Evolutionary conservation across 2,797 vertebrate species (phyloP).

Genomic region (Phalanger gymnotis): DNA sequence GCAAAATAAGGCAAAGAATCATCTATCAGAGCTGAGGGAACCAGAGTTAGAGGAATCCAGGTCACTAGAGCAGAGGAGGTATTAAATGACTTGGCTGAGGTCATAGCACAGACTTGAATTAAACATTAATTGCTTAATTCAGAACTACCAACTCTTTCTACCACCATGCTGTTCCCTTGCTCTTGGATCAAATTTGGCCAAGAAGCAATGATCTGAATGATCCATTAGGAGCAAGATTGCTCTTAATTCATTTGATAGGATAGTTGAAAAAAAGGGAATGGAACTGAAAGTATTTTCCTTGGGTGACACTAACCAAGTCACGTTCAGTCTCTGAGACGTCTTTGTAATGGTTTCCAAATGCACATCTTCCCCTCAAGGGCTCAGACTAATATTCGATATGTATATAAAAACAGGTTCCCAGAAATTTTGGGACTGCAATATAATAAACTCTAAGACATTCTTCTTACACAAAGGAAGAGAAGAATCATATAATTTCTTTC

Average conservation of each 20-base stretch:
- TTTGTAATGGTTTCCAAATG: not conserved
- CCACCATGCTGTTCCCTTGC: not conserved
- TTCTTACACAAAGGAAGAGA: not conserved
- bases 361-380: not conserved
- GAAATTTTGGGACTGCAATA: constrained; percentile 5
- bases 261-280: not conserved
- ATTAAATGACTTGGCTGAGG: not conserved
- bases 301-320: not conserved
- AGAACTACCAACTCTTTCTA: not conserved
- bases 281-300: not conserved
- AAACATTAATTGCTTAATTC: not conserved
- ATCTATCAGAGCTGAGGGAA: not conserved
- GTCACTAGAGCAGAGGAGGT: not conserved
- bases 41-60: not conserved
- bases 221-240: not conserved
- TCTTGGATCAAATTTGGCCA: constrained; percentile 3
- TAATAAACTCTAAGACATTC: not conserved
- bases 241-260: not conserved
- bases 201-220: not conserved
- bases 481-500: not conserved
- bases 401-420: not conserved
- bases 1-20: not conserved
- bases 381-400: constrained; percentile 4
- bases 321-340: not conserved
- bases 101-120: not conserved